Percentiles rank a stretch among this genome's conserved stretches.
Conservation (phyloP, 2,888 invertebrate genomes). For the Alitta virens region DNA sequence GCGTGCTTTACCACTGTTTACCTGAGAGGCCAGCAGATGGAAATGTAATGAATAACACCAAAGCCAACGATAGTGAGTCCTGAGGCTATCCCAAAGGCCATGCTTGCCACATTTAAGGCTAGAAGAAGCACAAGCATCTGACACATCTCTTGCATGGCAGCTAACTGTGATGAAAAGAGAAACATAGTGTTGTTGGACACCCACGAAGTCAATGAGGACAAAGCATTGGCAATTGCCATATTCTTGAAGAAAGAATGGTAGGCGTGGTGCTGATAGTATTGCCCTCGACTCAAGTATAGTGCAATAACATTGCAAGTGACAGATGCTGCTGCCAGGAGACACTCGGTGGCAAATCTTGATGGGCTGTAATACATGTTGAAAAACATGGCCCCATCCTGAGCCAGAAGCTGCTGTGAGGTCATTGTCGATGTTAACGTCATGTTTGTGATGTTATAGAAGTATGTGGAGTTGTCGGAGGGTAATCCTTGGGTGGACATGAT, state of each 20-base stretch:
- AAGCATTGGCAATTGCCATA: constrained; percentile 5
- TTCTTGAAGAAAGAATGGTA: constrained; percentile 11
- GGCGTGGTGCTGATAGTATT: constrained; percentile 9
- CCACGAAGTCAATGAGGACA: constrained; percentile 2
- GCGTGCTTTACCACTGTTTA: no score
- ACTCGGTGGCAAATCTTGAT: constrained; percentile 4
- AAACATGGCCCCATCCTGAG: background rate
- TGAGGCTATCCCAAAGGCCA: constrained; percentile 4
- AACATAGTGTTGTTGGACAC: constrained; percentile 7
- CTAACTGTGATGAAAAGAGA: constrained; percentile 5
- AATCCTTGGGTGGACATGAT: no score
- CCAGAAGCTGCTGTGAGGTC: no score
- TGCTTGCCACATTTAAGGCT: constrained; percentile 1
- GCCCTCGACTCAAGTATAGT: background rate
- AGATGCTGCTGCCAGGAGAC: background rate
- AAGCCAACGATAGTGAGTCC: constrained; percentile 13
- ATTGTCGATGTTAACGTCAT: no score
- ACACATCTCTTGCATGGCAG: background rate
- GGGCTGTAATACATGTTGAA: constrained; percentile 4
- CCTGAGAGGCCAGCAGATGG: constrained; percentile 13
- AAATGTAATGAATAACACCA: constrained; percentile 5
- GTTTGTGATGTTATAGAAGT: no score
- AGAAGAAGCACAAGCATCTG: constrained; percentile 3
- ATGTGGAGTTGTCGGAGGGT: no score
- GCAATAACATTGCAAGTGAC: constrained; percentile 3